A percentile compares a stretch with the other conserved stretches of the same genome.
phyloP scores from a whole-genome alignment of 2,797 vertebrate genomes.

The Eidolon dupreanum region DNA sequence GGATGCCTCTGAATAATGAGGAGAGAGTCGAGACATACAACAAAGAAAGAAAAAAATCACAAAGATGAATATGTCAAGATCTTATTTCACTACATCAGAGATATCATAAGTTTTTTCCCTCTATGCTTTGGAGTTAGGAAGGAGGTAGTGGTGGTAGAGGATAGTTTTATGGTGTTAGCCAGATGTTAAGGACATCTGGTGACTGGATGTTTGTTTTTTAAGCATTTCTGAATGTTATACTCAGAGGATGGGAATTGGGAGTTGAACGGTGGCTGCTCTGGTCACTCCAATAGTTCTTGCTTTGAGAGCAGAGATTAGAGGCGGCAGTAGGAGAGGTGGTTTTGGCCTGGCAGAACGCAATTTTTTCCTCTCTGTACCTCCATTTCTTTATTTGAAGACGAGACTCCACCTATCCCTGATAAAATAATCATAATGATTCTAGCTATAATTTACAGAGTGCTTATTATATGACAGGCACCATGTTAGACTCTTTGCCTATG shows the following conservation, averaged over 20 bases:
- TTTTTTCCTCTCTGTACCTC: neutral
- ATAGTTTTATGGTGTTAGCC: constrained; percentile 73
- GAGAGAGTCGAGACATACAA: neutral
- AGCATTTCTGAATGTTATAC: constrained; percentile 54
- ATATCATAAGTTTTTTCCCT: neutral
- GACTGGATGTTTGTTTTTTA: constrained; percentile 62
- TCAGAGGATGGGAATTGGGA: neutral
- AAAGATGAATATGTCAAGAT: constrained; percentile 4
- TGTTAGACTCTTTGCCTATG: neutral
- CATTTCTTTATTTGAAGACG: neutral
- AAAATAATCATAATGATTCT: neutral
- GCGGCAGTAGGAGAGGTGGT: neutral
- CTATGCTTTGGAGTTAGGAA: constrained; percentile 39
- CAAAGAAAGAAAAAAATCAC: constrained; percentile 11
- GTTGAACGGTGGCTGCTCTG: neutral
- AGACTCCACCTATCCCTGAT: neutral
- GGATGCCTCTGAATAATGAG: neutral
- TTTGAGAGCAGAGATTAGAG: neutral
- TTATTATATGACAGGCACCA: neutral
- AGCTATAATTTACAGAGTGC: neutral
- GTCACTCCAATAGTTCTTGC: neutral
- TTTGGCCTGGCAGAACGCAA: neutral
- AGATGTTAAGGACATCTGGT: constrained; percentile 85
- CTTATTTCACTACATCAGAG: constrained; percentile 44
- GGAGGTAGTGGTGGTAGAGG: constrained; percentile 17